A percentile compares a stretch with the other conserved stretches of the same genome.
Conservation (phyloP, 2,888 invertebrate genomes). For the Empis stercorea region DNA sequence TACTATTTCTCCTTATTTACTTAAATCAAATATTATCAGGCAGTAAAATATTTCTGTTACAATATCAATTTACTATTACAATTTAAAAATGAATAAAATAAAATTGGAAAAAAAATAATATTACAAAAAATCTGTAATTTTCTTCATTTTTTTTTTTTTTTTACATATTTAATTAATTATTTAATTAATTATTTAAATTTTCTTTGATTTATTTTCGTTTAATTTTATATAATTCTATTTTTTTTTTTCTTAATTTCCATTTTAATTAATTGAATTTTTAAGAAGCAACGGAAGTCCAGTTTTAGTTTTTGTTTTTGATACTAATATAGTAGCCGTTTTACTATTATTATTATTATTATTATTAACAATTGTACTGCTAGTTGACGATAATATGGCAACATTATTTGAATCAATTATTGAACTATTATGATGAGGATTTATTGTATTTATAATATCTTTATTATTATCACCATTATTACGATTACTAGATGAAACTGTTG, state of each 20-base stretch:
- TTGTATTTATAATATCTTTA: slow-evolving; percentile 19
- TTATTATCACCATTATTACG: slow-evolving; percentile 1
- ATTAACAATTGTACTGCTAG: slow-evolving; percentile 11
- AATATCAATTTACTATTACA: no score
- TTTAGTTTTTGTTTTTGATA: slow-evolving; percentile 38
- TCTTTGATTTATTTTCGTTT: not conserved
- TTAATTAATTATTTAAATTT: no score
- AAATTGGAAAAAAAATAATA: no score
- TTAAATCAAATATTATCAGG: no score
- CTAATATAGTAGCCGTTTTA: slow-evolving; percentile 37
- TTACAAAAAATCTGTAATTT: no score
- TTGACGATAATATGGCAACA: not conserved
- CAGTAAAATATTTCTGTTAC: no score
- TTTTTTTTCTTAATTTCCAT: no score
- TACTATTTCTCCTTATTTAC: no score
- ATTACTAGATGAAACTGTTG: not conserved
- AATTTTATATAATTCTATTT: no score
- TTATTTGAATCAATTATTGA: slow-evolving; percentile 1
- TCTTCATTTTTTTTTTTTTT: no score
- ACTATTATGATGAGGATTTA: not conserved
- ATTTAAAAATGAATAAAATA: no score
- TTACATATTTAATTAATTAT: no score
- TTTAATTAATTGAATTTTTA: slow-evolving; percentile 29
- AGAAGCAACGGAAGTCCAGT: slow-evolving; percentile 36
- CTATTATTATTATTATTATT: slow-evolving; percentile 14